Evolutionary conservation across 2,888 invertebrate species (phyloP), one percentile per base, ranked within the genome.

Genomic region (Teleogryllus oceanicus): DNA sequence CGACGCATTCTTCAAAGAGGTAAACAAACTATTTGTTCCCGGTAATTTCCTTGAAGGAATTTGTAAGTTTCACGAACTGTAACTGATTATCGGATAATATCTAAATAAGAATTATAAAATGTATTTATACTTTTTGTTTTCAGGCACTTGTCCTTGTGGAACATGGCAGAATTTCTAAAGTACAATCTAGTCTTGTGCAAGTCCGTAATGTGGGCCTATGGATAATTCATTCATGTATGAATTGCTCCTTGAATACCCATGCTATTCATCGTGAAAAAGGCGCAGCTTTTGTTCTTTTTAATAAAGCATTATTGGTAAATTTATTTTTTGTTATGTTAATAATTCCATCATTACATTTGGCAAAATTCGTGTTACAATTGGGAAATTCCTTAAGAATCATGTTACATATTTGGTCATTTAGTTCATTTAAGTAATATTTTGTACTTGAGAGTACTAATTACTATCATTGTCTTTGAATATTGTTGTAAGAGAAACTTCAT

Each of bases 1-100:
- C 86, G 91, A 92, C 88, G 87, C 86, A 84, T 92, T 92, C 89
- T 93, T 93, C 88, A 89, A 89, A 85, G 90, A 92, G 90, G 92
- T 92, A 89, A 85, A 84, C 88, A 87, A 88, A 87, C 87, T 87
- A 74, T 21, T 21, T 5, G 18, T 76, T 76, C 21, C 20, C 20
- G 37, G 37, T 37, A 37, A 37, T 37, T 37, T 18, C 20, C 18
- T 74, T 74, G 20, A 74, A 74, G 10, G 74, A 37, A 37, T 74
- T 20, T 74, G 0, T 74, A n/a, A 74, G 74, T 74, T 20, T 20
- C 18, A 8, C 1, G 20, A 74, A 21, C 12, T 12, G 62, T 62
- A 62, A 62, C 62, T 62, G 16, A 62, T 13, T 62, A 13, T 62
- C 62, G 13, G 62, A 16, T 62, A 13, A 62, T 62, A 4, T 16